Conservation (phyloP, 2,797 vertebrate species). For the Remorina albescens region DNA sequence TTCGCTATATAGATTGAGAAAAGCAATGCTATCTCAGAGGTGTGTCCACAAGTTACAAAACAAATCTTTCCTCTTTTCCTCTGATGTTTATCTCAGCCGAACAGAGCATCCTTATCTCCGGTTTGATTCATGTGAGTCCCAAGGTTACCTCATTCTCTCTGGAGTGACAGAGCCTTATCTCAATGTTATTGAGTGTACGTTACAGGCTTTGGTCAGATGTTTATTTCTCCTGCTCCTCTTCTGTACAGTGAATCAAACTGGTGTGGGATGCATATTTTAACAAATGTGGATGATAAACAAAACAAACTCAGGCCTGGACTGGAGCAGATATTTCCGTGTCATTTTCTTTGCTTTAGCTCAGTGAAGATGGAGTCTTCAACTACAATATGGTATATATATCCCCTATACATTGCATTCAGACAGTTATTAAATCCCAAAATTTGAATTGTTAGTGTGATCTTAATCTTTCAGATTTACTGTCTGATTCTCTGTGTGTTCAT, state of each 20-base stretch:
- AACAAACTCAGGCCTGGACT: constrained; percentile 22
- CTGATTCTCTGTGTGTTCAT: constrained; percentile 36
- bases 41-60: constrained; percentile 24
- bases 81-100: constrained; percentile 48
- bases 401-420: constrained; percentile 21
- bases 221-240: constrained; percentile 47
- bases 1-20: constrained; percentile 1
- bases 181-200: constrained; percentile 45
- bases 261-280: constrained; percentile 20
- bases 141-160: constrained; percentile 42
- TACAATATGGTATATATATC: constrained; percentile 8
- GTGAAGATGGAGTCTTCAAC: constrained; percentile 37
- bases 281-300: constrained; percentile 34
- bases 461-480: constrained; percentile 46
- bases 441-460: constrained; percentile 23
- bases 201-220: constrained; percentile 43
- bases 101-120: constrained; percentile 49
- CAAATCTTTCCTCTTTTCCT: constrained; percentile 28
- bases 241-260: constrained; percentile 29
- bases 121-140: constrained; percentile 45
- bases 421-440: constrained; percentile 19
- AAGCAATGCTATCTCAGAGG: constrained; percentile 28
- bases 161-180: constrained; percentile 48
- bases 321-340: constrained; percentile 23
- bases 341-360: constrained; percentile 52